Base-by-base conservation (phyloP, 2,797 vertebrate genomes). In the Emys orbicularis region DNA sequence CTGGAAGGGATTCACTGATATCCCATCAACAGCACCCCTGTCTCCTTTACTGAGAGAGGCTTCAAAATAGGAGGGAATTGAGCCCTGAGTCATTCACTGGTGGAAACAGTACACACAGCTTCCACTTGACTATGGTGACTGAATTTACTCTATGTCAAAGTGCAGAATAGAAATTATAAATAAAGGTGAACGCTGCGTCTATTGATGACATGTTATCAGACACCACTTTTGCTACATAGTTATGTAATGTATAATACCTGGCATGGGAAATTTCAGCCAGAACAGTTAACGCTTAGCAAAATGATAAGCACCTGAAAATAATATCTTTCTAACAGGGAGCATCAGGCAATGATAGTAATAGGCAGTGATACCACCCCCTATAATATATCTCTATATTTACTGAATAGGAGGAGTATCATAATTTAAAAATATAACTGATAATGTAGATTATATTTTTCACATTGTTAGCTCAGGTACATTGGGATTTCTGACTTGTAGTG, bases 381-480 rank as follows among this genome's bases (percentile, higher is more conserved):
- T 47, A 89, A 54, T 41, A 44, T 83, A 12, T 56, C 74, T 54
- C 54, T 86, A 52, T 93, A 56, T 86, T 96, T 89, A 83, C 53
- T 76, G 86, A 85, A 56, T 50, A 88, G 86, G 85, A 94, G 44
- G 34, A 95, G 87, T 90, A 49, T 68, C 49, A 93, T 84, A 91
- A 89, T 95, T 94, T 92, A 85, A 92, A 93, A 95, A 96, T 86
- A 54, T 77, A 87, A 93, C 93, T 90, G 92, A 93, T 92, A 86
- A 84, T 18, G 5, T 91, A 61, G 44, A 86, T 95, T 95, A 92
- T 41, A 57, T 93, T 95, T 95, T 94, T 94, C 83, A 86, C 88
- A 76, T 81, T 84, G 81, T 87, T 93, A 93, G 83, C 49, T 94
- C 68, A 54, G 23, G 54, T 16, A 84, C 81, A 41, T 47, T 91